phyloP scores from a whole-genome alignment of 2,888 invertebrate genomes.

The Steinernema scapterisci region DNA sequence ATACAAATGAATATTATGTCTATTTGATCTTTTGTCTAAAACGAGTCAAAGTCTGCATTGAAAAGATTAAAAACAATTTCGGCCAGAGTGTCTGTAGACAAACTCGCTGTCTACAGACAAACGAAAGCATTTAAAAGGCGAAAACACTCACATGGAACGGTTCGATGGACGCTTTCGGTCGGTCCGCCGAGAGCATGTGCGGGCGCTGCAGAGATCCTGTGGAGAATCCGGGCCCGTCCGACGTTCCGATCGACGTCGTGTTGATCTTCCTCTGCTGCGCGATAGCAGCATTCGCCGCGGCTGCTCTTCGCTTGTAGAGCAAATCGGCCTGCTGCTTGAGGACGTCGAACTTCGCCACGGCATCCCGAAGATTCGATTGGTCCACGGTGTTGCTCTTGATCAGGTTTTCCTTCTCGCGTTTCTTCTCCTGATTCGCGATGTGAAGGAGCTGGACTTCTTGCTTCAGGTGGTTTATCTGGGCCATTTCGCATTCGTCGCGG shows the following conservation, averaged over 20 bases:
- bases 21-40: too few species aligned
- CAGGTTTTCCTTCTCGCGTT: conserved; percentile 95
- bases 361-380: conserved; percentile 88
- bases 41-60: too few species aligned
- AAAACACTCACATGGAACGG: conserved; percentile 59
- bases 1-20: too few species aligned
- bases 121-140: not conserved
- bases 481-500: conserved; percentile 59
- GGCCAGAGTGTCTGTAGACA: too few species aligned
- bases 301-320: conserved; percentile 73
- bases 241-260: conserved; percentile 34
- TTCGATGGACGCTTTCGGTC: conserved; percentile 64
- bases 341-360: conserved; percentile 4
- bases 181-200: conserved; percentile 9
- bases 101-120: too few species aligned
- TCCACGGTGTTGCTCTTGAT: conserved; percentile 86
- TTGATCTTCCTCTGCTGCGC: conserved; percentile 70
- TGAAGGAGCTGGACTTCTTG: conserved; percentile 44
- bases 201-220: conserved; percentile 33
- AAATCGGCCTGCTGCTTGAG: conserved; percentile 81
- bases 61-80: too few species aligned
- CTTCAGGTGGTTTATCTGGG: conserved; percentile 36
- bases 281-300: conserved; percentile 77
- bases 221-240: not conserved
- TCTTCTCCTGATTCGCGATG: conserved; percentile 38